Base-by-base conservation (phyloP, 2,797 vertebrate genomes). In the Enoplosus armatus region DNA sequence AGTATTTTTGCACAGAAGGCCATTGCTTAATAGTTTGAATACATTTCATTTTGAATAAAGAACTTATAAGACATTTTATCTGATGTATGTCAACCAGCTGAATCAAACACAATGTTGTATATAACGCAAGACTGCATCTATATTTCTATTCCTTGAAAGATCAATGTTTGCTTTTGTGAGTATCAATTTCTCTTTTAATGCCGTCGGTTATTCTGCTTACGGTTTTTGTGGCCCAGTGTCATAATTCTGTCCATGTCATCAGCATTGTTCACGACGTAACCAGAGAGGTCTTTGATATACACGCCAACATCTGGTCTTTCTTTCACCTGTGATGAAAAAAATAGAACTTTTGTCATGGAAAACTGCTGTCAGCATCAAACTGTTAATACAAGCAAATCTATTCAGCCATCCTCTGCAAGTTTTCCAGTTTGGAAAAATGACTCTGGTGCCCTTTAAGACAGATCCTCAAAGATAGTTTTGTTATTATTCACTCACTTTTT, bases 181-280 rank as follows among this genome's bases (percentile, higher is more conserved):
- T 1, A 31, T 48, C 4, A 0, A 55, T 58, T 82, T 80, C 31
- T 5, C 0, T 55, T 2, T 54, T 31, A 29, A 26, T 22, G 11
- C 4, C 8, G 12, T 48, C 22, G 43, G 41, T 64, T 48, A 10
- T 39, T 71, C 15, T 39, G 18, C 98, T 96, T 95, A 99, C 98
- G 96, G 84, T 99, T 99, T 95, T 99, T 99, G 94, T 99, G 97
- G 65, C 98, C 98, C 62, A 99, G 91, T 10, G 98, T 99, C 98
- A 99, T 99, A 89, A 99, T 99, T 80, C 97, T 95, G 93, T 99
- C 98, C 98, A 99, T 99, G 77, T 99, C 98, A 39, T 99, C 98
- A 61, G 98, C 98, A 87, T 99, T 99, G 93, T 99, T 99, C 43
- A 99, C 98, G 1, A 99, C 98, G 15, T 98, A 99, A 74, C 96